Conservation (phyloP, 2,888 invertebrate species). For the Drosophila acutilabella region DNA sequence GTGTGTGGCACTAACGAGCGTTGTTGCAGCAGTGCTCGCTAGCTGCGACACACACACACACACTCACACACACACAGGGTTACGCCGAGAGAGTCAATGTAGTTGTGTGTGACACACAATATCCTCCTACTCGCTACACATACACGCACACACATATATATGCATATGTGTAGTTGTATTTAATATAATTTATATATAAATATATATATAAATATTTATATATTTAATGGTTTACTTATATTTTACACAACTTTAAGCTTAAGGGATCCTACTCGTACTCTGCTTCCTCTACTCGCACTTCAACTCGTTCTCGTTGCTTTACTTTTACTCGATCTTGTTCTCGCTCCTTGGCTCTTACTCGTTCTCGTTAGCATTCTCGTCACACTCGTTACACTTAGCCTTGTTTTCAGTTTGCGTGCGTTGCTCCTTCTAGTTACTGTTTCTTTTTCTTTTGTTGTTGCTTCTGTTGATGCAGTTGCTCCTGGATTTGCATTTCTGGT, state of each 20-base stretch:
- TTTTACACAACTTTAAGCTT: slow-evolving; percentile 78
- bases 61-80: not conserved
- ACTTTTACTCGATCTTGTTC: slow-evolving; percentile 18
- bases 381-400: slow-evolving; percentile 51
- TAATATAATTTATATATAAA: slow-evolving; percentile 45
- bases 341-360: not conserved
- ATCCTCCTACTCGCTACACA: slow-evolving; percentile 32
- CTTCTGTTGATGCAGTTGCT: slow-evolving; percentile 5
- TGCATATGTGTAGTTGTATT: slow-evolving; percentile 25
- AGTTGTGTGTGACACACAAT: slow-evolving; percentile 2
- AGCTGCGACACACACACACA: not conserved
- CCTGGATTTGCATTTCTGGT: slow-evolving; percentile 27
- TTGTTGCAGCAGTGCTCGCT: slow-evolving; percentile 55
- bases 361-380: slow-evolving; percentile 9
- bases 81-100: not conserved
- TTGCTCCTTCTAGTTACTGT: slow-evolving; percentile 19
- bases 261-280: slow-evolving; percentile 50
- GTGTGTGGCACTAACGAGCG: slow-evolving; percentile 20
- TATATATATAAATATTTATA: slow-evolving; percentile 55
- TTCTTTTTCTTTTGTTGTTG: slow-evolving; percentile 14
- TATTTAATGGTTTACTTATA: slow-evolving; percentile 61
- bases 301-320: slow-evolving; percentile 13
- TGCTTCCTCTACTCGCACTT: slow-evolving; percentile 5
- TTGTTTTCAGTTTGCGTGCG: slow-evolving; percentile 57
- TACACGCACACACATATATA: slow-evolving; percentile 33